Evolutionary conservation across 2,797 vertebrate genomes (phyloP).

Genomic region (Sebastes taczanowskii): DNA sequence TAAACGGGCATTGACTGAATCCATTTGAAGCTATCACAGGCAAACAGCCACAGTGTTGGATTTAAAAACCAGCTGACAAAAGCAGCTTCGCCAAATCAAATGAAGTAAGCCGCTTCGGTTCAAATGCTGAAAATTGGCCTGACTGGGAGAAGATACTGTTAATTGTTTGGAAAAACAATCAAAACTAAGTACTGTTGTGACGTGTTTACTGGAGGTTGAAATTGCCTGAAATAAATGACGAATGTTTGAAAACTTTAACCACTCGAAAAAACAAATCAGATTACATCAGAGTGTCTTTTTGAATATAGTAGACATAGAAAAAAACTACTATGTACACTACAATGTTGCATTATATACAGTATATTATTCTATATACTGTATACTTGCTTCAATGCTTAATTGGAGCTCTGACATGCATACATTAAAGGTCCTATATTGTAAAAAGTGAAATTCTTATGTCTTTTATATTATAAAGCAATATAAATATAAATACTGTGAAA

Average conservation of each 20-base stretch:
- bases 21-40: slow-evolving; percentile 16
- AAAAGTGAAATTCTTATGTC: no score
- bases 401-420: neutral
- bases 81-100: slow-evolving; percentile 17
- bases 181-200: slow-evolving; percentile 1
- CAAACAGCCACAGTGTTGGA: neutral
- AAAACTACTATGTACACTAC: neutral
- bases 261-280: neutral
- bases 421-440: neutral
- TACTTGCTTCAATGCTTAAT: neutral
- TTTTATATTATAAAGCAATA: no score
- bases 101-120: slow-evolving; percentile 1
- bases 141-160: slow-evolving; percentile 11
- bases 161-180: slow-evolving; percentile 44
- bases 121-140: slow-evolving; percentile 37
- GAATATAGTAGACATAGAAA: neutral
- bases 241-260: neutral
- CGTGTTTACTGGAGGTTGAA: slow-evolving; percentile 30
- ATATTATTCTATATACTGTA: neutral
- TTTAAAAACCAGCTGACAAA: slow-evolving; percentile 10
- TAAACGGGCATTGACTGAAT: neutral
- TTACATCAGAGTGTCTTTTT: neutral
- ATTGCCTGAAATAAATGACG: slow-evolving; percentile 15
- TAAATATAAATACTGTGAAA: no score
- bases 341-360: neutral